Evolutionary conservation across 1,140 invertebrate species (phyloP).

Genomic region (Anadara kagoshimensis): DNA sequence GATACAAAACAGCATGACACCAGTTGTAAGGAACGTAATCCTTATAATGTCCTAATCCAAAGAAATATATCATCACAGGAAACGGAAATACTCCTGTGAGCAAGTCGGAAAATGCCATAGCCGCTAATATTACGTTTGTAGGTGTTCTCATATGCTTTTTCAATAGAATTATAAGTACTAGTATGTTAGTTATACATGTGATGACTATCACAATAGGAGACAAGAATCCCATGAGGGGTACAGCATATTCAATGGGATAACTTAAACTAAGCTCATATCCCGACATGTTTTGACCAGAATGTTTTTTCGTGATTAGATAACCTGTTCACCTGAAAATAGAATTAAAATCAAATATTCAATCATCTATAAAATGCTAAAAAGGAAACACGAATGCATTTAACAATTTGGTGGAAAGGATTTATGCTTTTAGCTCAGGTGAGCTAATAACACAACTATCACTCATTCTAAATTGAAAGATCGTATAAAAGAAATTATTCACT

Average conservation of each 20-base stretch:
- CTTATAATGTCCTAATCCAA: conserved; percentile 89
- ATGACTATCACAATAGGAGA: conserved; percentile 89
- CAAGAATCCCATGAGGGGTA: conserved; percentile 77
- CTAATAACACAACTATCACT: too few species aligned
- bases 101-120: conserved; percentile 95
- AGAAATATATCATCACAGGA: conserved; percentile 89
- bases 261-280: too few species aligned
- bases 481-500: too few species aligned
- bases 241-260: background rate
- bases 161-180: conserved; percentile 85
- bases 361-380: too few species aligned
- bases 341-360: too few species aligned
- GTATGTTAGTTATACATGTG: conserved; percentile 90
- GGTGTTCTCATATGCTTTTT: conserved; percentile 81
- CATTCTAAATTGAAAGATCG: too few species aligned
- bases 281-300: too few species aligned
- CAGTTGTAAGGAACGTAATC: conserved; percentile 63
- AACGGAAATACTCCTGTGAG: conserved; percentile 91
- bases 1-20: conserved; percentile 84
- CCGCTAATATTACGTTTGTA: conserved; percentile 81
- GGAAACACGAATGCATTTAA: too few species aligned
- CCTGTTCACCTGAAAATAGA: too few species aligned
- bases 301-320: too few species aligned
- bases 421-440: too few species aligned
- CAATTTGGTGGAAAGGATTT: too few species aligned